Evolutionary conservation across 2,797 vertebrate genomes (phyloP).

Genomic region (Linurgus olivaceus): DNA sequence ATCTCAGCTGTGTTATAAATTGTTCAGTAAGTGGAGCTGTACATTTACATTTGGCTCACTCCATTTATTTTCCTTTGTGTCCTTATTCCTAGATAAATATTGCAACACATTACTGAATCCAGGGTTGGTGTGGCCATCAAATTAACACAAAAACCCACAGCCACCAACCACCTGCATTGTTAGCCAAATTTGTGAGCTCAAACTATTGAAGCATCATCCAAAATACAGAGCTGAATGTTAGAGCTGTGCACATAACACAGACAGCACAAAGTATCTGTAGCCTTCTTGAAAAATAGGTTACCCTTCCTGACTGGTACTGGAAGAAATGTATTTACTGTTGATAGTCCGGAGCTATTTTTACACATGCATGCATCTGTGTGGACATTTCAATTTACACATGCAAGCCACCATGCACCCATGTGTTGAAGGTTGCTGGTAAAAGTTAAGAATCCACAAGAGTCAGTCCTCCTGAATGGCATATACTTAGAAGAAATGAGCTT

Average conservation of each 20-base stretch:
- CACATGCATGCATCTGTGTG: accelerated
- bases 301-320: not conserved
- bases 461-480: not conserved
- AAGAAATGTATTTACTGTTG: not conserved
- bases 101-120: not conserved
- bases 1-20: not conserved
- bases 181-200: not conserved
- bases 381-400: not conserved
- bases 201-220: not conserved
- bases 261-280: not conserved
- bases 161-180: not conserved
- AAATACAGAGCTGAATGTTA: not conserved
- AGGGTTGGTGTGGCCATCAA: not conserved
- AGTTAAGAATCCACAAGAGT: not conserved
- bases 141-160: not conserved
- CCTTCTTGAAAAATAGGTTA: not conserved
- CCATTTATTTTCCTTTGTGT: not conserved
- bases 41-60: not conserved
- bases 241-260: not conserved
- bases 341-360: not conserved
- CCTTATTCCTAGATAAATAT: not conserved
- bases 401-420: not conserved
- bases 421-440: not conserved
- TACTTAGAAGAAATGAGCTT: not conserved
- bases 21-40: not conserved